phyloP scores from a whole-genome alignment of 1,140 invertebrate species.

The Metopolophium dirhodum region DNA sequence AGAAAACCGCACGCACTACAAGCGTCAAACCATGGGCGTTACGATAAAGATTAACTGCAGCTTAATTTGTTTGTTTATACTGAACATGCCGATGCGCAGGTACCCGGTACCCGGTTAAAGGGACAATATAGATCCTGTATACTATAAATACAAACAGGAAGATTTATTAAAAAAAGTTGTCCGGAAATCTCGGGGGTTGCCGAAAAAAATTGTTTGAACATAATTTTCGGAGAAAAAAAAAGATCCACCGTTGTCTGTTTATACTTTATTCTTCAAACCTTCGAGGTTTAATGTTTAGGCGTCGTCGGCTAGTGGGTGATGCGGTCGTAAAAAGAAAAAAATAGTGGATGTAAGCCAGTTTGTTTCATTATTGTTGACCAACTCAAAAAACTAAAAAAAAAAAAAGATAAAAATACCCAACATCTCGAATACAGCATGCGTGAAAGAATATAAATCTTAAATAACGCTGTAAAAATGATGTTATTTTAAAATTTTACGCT shows the following conservation, averaged over 20 bases:
- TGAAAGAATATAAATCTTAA: slow-evolving; percentile 17
- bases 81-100: not conserved
- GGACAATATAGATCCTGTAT: not conserved
- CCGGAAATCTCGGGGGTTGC: not conserved
- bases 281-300: not conserved
- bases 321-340: not conserved
- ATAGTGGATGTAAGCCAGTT: not conserved
- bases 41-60: not conserved
- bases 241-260: not conserved
- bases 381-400: not conserved
- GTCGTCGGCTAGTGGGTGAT: not conserved
- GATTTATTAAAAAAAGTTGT: not conserved
- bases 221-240: slow-evolving; percentile 7
- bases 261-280: not conserved
- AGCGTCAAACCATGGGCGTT: not conserved
- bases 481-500: not conserved
- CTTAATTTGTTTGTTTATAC: slow-evolving; percentile 1
- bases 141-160: not conserved
- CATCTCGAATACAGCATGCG: not conserved
- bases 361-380: not conserved
- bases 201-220: slow-evolving; percentile 10
- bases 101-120: not conserved
- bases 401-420: slow-evolving; percentile 5
- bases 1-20: not conserved
- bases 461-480: not conserved